phyloP scores from a whole-genome alignment of 2,888 invertebrate species.

The Diarsia brunnea region DNA sequence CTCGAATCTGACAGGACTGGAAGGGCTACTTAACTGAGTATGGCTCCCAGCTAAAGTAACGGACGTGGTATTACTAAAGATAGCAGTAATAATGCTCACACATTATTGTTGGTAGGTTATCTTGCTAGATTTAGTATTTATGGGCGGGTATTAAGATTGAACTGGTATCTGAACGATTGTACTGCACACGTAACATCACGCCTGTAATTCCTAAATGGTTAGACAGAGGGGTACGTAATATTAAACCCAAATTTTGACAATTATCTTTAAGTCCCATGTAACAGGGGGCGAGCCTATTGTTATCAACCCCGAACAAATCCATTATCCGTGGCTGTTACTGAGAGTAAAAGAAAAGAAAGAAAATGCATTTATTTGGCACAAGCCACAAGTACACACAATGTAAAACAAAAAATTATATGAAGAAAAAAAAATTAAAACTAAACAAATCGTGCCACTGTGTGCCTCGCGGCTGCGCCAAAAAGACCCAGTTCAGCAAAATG shows the following conservation, averaged over 20 bases:
- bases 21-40: slow-evolving; percentile 33
- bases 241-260: not conserved
- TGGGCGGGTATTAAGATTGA: not conserved
- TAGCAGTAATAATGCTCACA: slow-evolving; percentile 53
- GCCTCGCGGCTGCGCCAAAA: too few species aligned
- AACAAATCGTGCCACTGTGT: too few species aligned
- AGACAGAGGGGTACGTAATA: not conserved
- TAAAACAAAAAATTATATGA: too few species aligned
- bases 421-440: too few species aligned
- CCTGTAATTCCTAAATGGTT: not conserved
- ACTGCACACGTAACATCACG: not conserved
- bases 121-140: slow-evolving; percentile 7
- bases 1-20: slow-evolving; percentile 38
- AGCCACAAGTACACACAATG: too few species aligned
- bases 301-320: not conserved
- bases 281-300: not conserved
- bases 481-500: too few species aligned
- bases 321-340: not conserved
- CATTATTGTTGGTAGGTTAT: slow-evolving; percentile 15
- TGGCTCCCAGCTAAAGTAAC: slow-evolving; percentile 53
- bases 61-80: slow-evolving; percentile 41
- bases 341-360: too few species aligned
- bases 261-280: not conserved
- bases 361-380: too few species aligned
- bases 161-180: not conserved